These are phyloP conservation scores for Urosaurus nigricauda DNA, from an alignment of 2,797 vertebrate species.

Conservation along the genomic window DNA sequence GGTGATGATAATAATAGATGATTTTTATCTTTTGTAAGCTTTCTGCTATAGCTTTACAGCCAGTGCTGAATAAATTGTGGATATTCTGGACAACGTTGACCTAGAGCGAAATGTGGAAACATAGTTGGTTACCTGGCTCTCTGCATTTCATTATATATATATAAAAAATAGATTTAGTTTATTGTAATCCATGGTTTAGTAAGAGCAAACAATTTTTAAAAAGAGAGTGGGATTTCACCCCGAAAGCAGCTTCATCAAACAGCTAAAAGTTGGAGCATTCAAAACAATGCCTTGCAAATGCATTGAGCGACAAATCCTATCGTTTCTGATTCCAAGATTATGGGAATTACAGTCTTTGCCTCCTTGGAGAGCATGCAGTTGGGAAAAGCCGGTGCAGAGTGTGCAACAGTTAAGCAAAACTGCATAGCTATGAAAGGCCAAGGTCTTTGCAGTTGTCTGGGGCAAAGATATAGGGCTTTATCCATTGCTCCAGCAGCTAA, in stretches of 20 bases:
- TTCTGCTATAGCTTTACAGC: neutral
- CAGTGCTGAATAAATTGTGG: neutral
- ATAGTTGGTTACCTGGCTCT: fast-evolving
- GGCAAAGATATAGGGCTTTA: conserved; percentile 57
- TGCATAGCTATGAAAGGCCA: neutral
- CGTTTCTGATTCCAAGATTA: neutral
- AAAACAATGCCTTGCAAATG: neutral
- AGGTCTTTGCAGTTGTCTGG: conserved; percentile 53
- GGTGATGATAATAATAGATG: no score
- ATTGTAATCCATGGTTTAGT: neutral
- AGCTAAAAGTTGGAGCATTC: conserved; percentile 49
- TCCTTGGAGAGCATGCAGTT: neutral
- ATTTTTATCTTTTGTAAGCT: neutral
- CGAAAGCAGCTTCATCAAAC: conserved; percentile 58
- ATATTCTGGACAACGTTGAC: neutral
- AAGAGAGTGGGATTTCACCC: conserved; percentile 27
- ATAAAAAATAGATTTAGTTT: neutral
- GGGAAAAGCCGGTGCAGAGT: neutral
- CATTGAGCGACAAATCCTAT: neutral
- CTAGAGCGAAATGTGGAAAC: neutral
- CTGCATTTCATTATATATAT: neutral
- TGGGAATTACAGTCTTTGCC: neutral
- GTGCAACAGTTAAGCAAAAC: neutral
- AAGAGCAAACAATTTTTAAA: neutral
- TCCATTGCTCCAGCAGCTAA: conserved; percentile 68